Base-by-base conservation (phyloP, 2,888 invertebrate species). In the Frankliniella intonsa region DNA sequence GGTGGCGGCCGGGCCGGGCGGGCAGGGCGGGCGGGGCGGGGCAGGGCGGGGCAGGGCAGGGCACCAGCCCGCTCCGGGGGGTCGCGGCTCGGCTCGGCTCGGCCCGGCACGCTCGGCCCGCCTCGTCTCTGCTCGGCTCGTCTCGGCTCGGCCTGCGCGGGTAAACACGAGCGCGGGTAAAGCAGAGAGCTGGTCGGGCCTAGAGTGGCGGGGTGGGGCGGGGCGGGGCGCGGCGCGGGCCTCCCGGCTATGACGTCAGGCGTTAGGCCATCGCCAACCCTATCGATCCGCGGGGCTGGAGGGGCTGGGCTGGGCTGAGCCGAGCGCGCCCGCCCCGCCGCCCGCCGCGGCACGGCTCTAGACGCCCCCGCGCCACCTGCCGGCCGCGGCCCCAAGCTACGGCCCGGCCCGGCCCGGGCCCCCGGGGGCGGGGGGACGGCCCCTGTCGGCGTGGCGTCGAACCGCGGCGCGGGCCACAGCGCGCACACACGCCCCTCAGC, bases 201-300 rank as follows among this genome's bases (percentile, higher is more conserved):
- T 38, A 38, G 38, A 38, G 38, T 38, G 38, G 5, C 38, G 38
- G 38, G 38, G 38, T 5, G 69, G 69, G 65, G 17, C n/a, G n/a
- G 65, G 65, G n/a, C 22, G 69, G 22, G n/a, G 69, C 22, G 25
- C 22, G 25, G 25, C 55, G 55, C 22, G 69, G 69, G 25, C 8
- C 22, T 9, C 25, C 69, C 25, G 25, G 25, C 69, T 22, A 25
- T 76, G 69, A 76, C 69, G 69, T 76, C 69, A 76, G 69, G 69
- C 69, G 69, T 25, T 76, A 76, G 69, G 69, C 69, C 69, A 25
- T 25, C 69, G 69, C 22, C 69, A 22, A 76, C 69, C 69, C 69
- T 76, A 76, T 76, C 69, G 69, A 76, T 76, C 69, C 69, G 14
- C 17, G 69, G 69, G 69, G 17, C 62, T n/a, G 62, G 62, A 19